Evolutionary conservation across 1,140 invertebrate species (phyloP), one percentile per base, ranked within the genome.

Genomic region (Tetramorium simillimum): DNA sequence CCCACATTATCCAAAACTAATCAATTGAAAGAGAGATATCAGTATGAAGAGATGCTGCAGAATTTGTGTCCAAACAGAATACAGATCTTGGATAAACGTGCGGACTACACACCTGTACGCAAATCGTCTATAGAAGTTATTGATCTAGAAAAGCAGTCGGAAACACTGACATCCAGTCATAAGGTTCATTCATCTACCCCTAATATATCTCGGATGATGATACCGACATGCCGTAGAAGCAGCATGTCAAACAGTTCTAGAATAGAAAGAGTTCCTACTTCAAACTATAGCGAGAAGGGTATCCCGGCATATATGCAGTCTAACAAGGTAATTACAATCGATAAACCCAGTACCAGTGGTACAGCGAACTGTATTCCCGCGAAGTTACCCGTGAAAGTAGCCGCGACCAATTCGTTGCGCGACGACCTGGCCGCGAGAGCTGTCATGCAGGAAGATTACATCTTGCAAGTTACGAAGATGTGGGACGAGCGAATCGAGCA

Each of bases 21-120:
- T 70, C 80, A 80, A 7, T 85, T 94, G n/a, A 85, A 82, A 12
- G 93, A 95, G 53, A 94, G 91, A 72, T 85, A 88, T 69, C 90
- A 94, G n/a, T 95, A 95, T 43, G 78, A 91, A 21, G 89, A 93
- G 33, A 58, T 95, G 84, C 37, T 95, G 6, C 89, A 93, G 43
- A 93, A 92, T 73, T 94, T 93, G 81, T 28, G 92, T 16, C 90
- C 92, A 6, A 87, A 76, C 10, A 89, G 88, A 37, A 84, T 88
- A 51, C 73, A 93, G 10, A 43, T 91, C 24, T 3, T 92, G 6
- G 60, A 65, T 28, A 92, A 91, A 75, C 49, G 62, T 18, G 72
- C 90, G 3, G 86, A 73, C n/a, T 56, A 86, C n/a, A 40, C 75
- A 46, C 16, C 82, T 3, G 14, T 53, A 6, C 86, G 86, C 24